Evolutionary conservation across 2,113 vertebrate genomes (phyloP).

Genomic region (Catharus bicknelli): DNA sequence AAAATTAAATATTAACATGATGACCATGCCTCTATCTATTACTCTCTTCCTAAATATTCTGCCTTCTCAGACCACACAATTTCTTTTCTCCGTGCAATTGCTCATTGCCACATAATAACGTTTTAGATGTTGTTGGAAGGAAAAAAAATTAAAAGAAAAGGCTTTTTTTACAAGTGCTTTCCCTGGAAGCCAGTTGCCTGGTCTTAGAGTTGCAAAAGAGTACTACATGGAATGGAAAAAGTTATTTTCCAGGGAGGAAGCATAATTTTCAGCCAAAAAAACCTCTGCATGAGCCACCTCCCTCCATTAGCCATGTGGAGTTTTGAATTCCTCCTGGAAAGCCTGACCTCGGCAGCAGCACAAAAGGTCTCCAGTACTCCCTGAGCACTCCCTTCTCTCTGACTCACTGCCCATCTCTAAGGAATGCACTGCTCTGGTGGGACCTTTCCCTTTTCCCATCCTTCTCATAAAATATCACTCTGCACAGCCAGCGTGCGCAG

Average conservation of each 20-base stretch:
- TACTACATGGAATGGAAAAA: conserved; percentile 40
- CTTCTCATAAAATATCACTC: not conserved
- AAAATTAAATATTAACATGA: not conserved
- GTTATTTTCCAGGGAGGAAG: conserved; percentile 46
- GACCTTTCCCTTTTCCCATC: not conserved
- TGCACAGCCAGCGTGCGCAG: too few species aligned
- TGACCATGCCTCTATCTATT: not conserved
- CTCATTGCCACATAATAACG: not conserved
- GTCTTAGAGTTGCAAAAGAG: not conserved
- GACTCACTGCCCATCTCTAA: not conserved
- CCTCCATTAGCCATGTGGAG: not conserved
- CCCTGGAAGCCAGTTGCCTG: not conserved
- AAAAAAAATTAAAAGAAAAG: not conserved
- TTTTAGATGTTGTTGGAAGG: not conserved
- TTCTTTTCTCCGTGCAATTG: not conserved
- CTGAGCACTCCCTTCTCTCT: not conserved
- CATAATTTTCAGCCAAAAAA: conserved; percentile 49
- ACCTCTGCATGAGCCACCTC: not conserved
- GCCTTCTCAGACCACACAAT: not conserved
- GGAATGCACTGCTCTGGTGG: not conserved
- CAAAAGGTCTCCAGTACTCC: not conserved
- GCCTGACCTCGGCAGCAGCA: not conserved
- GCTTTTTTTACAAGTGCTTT: not conserved
- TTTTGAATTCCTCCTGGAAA: conserved; percentile 25
- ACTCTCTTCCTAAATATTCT: not conserved